Conservation (phyloP, 1,140 invertebrate genomes). For the Rhopalosiphum maidis region DNA sequence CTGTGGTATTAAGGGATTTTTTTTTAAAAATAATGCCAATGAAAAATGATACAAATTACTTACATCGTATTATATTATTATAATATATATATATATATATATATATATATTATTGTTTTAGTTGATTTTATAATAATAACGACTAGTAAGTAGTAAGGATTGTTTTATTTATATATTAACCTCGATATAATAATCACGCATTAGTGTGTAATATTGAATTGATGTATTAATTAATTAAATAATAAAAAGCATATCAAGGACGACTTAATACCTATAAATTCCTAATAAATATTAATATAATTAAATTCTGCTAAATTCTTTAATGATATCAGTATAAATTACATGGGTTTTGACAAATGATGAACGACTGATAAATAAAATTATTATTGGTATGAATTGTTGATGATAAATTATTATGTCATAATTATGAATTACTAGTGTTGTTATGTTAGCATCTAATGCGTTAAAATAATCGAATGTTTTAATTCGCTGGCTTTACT, state of each 20-base stretch:
- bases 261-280: background rate
- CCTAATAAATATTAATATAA: background rate
- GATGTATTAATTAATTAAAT: background rate
- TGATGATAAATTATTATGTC: background rate
- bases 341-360: background rate
- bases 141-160: background rate
- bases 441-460: background rate
- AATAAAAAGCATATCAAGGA: background rate
- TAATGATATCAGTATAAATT: background rate
- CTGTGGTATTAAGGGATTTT: background rate
- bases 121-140: background rate
- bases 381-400: background rate
- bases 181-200: background rate
- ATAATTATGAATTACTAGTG: background rate
- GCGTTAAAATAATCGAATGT: background rate
- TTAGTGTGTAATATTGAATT: background rate
- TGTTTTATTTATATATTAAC: background rate
- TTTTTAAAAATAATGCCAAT: background rate
- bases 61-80: background rate
- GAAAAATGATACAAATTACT: background rate
- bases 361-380: background rate
- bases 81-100: too few species aligned
- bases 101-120: background rate
- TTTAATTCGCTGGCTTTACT: background rate
- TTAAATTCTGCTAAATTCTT: too few species aligned